Evolutionary conservation across 2,113 vertebrate species (phyloP), one percentile per base, ranked within the genome.

Genomic region (Otocyon megalotis): DNA sequence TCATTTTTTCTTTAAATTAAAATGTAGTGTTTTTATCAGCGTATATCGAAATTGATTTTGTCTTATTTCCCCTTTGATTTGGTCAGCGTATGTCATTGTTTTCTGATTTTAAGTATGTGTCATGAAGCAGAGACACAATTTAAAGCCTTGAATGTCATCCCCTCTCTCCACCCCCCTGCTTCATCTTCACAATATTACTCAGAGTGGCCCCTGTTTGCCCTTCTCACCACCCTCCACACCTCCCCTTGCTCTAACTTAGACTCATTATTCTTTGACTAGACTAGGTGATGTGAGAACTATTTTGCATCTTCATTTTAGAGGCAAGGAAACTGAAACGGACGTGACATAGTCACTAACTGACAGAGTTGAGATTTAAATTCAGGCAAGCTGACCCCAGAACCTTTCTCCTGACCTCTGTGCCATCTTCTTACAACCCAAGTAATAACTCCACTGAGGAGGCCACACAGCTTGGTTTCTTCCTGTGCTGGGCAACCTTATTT

Each of bases 141-240:
- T n/a, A 53, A 82, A 81, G 19, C 16, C 13, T 60, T 8, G 5
- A 14, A 20, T 7, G 1, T 20, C 30, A 6, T 62, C 35, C 8
- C 12, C 11, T 48, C 13, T 62, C 22, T 50, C 30, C 3, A 16
- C 9, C 0, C 1, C 5, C 1, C 1, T 11, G 48, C 16, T 80
- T 48, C 10, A 2, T 15, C 48, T 54, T 60, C 56, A 10, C 1
- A 10, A 7, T 22, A 3, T 17, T 24, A n/a, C 32, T 77, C 32
- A 32, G 2, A 16, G 26, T 0, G 19, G 32, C 4, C 32, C 19
- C 12, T 69, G 50, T 79, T 37, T 43, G 37, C 7, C 5, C 0
- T 50, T 37, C 56, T 37, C 24, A 11, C 19, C 32, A 1, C 2
- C 3, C 32, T 7, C 7, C 17, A 7, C 4, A 22, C 26, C 58